These are phyloP conservation scores for Drosophila paracracens DNA, from an alignment of 2,888 invertebrate genomes.

Conservation along the genomic window DNA sequence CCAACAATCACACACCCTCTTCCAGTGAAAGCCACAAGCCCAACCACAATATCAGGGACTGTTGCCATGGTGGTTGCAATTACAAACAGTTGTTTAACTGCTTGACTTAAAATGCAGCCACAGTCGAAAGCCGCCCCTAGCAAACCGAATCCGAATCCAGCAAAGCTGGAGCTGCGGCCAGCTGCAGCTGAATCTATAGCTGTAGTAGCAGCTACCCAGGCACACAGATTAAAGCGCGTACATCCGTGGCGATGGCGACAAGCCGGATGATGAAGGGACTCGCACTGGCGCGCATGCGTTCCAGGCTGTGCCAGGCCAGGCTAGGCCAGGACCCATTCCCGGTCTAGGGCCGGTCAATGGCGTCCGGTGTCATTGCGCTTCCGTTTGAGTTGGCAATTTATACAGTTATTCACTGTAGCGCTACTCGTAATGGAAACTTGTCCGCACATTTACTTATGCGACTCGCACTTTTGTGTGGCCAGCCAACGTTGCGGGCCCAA, in stretches of 20 bases:
- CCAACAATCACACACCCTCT: constrained; percentile 27
- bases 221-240: constrained; percentile 74
- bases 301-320: background rate
- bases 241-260: constrained; percentile 68
- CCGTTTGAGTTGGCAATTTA: constrained; percentile 79
- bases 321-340: constrained; percentile 19
- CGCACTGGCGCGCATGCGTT: constrained; percentile 71
- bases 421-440: constrained; percentile 60
- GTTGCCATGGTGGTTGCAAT: constrained; percentile 56
- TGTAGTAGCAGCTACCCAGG: constrained; percentile 38
- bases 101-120: constrained; percentile 72
- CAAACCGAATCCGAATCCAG: constrained; percentile 22
- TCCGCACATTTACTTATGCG: constrained; percentile 75
- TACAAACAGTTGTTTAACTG: constrained; percentile 79
- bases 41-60: constrained; percentile 52
- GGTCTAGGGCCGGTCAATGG: constrained; percentile 66
- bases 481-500: constrained; percentile 39
- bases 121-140: constrained; percentile 26
- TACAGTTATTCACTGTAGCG: constrained; percentile 62
- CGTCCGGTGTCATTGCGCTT: constrained; percentile 79
- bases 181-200: constrained; percentile 21
- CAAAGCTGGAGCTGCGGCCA: constrained; percentile 28
- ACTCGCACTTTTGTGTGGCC: constrained; percentile 57
- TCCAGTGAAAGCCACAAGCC: constrained; percentile 35
- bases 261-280: constrained; percentile 62